Base-by-base conservation (phyloP, 2,888 invertebrate genomes). In the Cryptophagus acutangulus region DNA sequence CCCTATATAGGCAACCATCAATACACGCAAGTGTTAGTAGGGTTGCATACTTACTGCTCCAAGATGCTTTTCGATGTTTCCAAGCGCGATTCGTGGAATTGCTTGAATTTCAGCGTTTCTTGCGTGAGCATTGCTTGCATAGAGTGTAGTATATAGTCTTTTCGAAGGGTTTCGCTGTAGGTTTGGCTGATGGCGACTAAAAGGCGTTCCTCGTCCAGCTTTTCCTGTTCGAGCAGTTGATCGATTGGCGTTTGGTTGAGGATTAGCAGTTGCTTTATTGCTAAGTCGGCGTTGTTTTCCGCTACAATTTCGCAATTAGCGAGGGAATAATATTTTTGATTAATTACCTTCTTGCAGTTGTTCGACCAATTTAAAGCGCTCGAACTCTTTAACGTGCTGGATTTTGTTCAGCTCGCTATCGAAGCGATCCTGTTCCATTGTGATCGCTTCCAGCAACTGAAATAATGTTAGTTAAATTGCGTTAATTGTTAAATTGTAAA, bases 81-180 rank as follows among this genome's bases (percentile, higher is more conserved):
- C 43, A 72, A 65, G 48, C 76, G 67, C 45, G 70, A 69, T 61
- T 78, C 74, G 53, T 80, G 77, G 61, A 84, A 81, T 52, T 77
- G 71, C 57, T 76, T 75, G 48, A 84, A 78, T 46, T 77, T 74
- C 20, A 73, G 67, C 45, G 76, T 75, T 63, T 86, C 84, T 62
- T 84, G 79, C 48, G 78, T 76, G 30, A 87, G 68, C 25, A 85
- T 68, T 55, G 74, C 73, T 61, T 83, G 77, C 84, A 87, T 87
- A 33, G 81, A 81, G 58, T 73, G 76, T 33, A 86, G 70, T 38
- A 84, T 78, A 65, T 86, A 84, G 58, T 76, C 73, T 63, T 80
- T 82, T 49, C 76, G 75, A 18, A 84, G 66, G 57, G 71, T 72
- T 57, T 75, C 75, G 66, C 76, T 74, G 57, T 76, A 74, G 34